Conservation (phyloP, 2,888 invertebrate species). For the Netelia melanura region DNA sequence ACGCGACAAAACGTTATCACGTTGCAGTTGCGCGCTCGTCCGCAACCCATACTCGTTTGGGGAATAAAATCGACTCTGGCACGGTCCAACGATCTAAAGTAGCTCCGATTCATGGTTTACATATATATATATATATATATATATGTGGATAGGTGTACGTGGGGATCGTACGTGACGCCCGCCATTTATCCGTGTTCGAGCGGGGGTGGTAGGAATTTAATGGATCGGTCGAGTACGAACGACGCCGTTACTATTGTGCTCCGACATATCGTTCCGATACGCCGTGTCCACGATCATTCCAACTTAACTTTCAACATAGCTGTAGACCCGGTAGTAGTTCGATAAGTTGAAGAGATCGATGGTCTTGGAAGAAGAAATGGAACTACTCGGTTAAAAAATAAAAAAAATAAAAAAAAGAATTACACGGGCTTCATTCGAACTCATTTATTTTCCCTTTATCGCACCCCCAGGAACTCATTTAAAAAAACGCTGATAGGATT, state of each 20-base stretch:
- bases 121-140: conserved; percentile 7
- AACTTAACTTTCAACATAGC: conserved; percentile 32
- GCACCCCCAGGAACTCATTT: too few species aligned
- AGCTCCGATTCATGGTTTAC: conserved; percentile 24
- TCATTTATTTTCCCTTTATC: too few species aligned
- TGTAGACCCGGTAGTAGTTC: conserved; percentile 9
- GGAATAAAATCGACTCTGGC: conserved; percentile 58
- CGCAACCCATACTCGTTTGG: conserved; percentile 49
- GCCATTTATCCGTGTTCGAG: conserved; percentile 58
- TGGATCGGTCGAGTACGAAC: conserved; percentile 55
- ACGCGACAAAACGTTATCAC: conserved; percentile 60
- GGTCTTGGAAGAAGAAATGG: neutral
- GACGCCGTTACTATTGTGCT: conserved; percentile 12
- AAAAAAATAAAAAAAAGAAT: too few species aligned
- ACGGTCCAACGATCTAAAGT: conserved; percentile 31
- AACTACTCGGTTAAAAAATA: too few species aligned
- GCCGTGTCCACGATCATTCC: conserved; percentile 16
- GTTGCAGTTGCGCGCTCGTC: conserved; percentile 44
- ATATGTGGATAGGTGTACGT: neutral
- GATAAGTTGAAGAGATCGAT: conserved; percentile 40
- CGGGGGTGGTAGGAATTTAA: conserved; percentile 32
- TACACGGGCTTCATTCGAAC: too few species aligned
- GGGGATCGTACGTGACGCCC: conserved; percentile 16
- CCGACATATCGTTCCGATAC: conserved; percentile 24
- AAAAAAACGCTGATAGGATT: too few species aligned